Evolutionary conservation across 2,888 invertebrate species (phyloP).

Genomic region (Leptinotarsa tumamoca): DNA sequence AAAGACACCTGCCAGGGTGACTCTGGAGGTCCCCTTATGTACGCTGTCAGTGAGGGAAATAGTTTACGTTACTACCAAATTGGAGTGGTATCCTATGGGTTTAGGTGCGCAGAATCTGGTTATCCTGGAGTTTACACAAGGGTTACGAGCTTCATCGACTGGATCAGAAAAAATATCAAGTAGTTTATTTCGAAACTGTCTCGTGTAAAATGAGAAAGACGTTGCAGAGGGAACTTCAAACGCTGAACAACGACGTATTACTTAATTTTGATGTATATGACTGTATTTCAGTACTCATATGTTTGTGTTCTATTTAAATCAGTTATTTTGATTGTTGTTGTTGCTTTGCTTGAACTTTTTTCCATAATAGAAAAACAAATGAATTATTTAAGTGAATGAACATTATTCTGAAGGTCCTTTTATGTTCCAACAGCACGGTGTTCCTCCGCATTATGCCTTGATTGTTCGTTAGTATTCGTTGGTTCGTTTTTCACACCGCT

Average conservation of each 20-base stretch:
- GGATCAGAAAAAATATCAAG: constrained; percentile 69
- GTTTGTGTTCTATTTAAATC: no score
- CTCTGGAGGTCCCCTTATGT: constrained; percentile 87
- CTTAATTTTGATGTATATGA: no score
- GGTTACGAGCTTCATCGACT: constrained; percentile 72
- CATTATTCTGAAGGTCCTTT: no score
- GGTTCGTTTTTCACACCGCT: no score
- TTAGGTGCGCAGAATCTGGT: constrained; percentile 73
- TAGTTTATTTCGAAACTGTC: not conserved
- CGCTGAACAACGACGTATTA: not conserved
- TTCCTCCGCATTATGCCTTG: no score
- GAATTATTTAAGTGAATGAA: no score
- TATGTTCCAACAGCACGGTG: no score
- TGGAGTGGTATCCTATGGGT: constrained; percentile 78
- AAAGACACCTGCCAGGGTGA: constrained; percentile 85
- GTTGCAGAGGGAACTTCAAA: not conserved
- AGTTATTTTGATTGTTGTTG: no score
- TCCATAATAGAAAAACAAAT: no score
- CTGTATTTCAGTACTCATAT: no score
- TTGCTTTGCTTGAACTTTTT: no score
- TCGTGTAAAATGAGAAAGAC: not conserved
- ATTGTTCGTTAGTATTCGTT: no score
- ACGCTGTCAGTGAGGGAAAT: constrained; percentile 42
- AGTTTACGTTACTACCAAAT: constrained; percentile 70
- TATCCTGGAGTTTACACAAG: constrained; percentile 76